These are phyloP conservation scores for Otocyon megalotis DNA, from an alignment of 2,113 vertebrate species.

Conservation along the genomic window DNA sequence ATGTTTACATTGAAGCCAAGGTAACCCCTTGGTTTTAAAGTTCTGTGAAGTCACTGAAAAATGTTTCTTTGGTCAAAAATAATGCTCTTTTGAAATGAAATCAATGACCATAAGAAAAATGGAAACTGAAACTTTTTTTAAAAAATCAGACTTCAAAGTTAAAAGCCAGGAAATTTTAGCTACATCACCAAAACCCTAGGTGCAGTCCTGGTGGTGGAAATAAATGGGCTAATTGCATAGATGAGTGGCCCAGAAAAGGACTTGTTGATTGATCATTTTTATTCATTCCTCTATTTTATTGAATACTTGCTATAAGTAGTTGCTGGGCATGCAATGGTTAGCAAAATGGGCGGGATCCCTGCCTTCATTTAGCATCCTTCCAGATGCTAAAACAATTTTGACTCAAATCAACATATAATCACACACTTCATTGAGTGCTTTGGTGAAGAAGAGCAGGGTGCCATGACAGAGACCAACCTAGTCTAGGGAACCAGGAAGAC, in stretches of 20 bases:
- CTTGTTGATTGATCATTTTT: slow-evolving; percentile 35
- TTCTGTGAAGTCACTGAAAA: slow-evolving; percentile 56
- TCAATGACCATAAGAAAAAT: slow-evolving; percentile 9
- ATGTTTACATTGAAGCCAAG: slow-evolving; percentile 19
- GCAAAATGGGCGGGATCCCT: not conserved
- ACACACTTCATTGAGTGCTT: slow-evolving; percentile 3
- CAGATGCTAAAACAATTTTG: not conserved
- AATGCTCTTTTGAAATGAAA: slow-evolving; percentile 50
- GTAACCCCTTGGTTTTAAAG: slow-evolving; percentile 55
- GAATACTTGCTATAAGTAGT: not conserved
- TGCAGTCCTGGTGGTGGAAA: not conserved
- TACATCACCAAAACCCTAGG: not conserved
- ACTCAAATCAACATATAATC: slow-evolving; percentile 9
- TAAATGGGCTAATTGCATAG: slow-evolving; percentile 10
- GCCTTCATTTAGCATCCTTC: not conserved
- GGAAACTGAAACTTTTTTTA: slow-evolving; percentile 67
- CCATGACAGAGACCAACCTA: not conserved
- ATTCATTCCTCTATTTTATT: slow-evolving; percentile 32
- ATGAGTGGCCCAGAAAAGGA: slow-evolving; percentile 28
- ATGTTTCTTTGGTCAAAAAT: slow-evolving; percentile 68
- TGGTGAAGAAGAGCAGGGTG: slow-evolving; percentile 36
- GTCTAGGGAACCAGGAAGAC: not conserved
- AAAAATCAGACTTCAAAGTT: slow-evolving; percentile 25
- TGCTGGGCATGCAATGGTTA: not conserved
- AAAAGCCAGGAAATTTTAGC: slow-evolving; percentile 42